Base-by-base conservation (phyloP, 2,888 invertebrate genomes). In the Theretra japonica region DNA sequence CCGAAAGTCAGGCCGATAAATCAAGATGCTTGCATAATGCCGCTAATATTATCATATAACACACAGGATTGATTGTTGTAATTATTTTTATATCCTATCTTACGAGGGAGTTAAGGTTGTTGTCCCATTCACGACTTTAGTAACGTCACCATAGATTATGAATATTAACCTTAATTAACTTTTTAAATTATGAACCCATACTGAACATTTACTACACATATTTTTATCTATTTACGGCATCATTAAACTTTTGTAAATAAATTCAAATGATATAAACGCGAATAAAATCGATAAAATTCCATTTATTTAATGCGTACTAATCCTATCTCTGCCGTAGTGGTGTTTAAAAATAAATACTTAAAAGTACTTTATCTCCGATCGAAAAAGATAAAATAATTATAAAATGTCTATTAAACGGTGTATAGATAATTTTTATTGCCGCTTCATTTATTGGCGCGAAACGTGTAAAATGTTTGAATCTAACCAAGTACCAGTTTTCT, bases 371-470 rank as follows among this genome's bases (percentile, higher is more conserved):
- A 48, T 65, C 65, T 48, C 23, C 3, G 23, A 65, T 65, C 41
- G 65, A 33, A 48, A 65, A 65, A 48, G 62, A 65, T 65, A 65
- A 65, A 65, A 48, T 48, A 41, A 48, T 65, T 65, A 65, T 65
- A 65, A 65, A 65, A 62, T 21, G 62, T 33, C 21, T 8, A 15
- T 41, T 41, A 21, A 62, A 62, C 41, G 41, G 11, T 8, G 41
- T 21, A 15, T 21, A 62, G 60, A 60, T 62, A 41, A 41, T 41
- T 65, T 65, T 65, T 65, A 65, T 65, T 48, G 41, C 65, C 48
- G 30, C 59, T 65, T 48, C 48, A 17, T 48, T 48, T 65, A 65
- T 33, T 23, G 41, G 41, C 41, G 23, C 23, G 23, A 65, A 65
- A 65, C 41, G 23, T 48, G 6, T 48, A 23, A 48, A 23, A 23